Evolutionary conservation across 2,113 vertebrate species (phyloP).

Genomic region (Stigmatopora nigra): DNA sequence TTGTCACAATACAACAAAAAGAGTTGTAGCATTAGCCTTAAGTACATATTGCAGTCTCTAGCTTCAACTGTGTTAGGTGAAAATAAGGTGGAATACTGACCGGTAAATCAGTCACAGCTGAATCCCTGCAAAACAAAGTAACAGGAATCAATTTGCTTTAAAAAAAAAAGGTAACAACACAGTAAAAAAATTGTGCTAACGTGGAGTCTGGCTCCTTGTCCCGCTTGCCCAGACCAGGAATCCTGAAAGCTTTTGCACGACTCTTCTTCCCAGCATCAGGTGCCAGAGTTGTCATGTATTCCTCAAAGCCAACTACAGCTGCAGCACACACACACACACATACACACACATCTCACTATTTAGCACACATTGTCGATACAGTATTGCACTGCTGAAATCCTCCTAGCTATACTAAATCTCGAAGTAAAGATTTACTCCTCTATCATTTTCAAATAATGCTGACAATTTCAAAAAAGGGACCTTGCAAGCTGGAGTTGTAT

Average conservation of each 20-base stretch:
- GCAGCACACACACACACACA: slow-evolving; percentile 11
- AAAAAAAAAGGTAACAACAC: neutral
- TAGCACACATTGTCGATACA: neutral
- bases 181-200: slow-evolving; percentile 57
- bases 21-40: neutral
- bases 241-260: slow-evolving; percentile 83
- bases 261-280: slow-evolving; percentile 77
- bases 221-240: slow-evolving; percentile 80
- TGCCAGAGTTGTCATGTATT: slow-evolving; percentile 67
- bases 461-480: neutral
- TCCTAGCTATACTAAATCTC: neutral
- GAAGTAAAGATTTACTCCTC: neutral
- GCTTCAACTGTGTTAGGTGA: slow-evolving; percentile 7
- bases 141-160: slow-evolving; percentile 2
- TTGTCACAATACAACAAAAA: neutral
- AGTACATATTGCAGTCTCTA: neutral
- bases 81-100: slow-evolving; percentile 50
- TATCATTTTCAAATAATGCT: slow-evolving; percentile 1
- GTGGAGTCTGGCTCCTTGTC: slow-evolving; percentile 79
- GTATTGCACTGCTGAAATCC: neutral
- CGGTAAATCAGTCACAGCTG: slow-evolving; percentile 45
- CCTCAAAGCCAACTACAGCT: slow-evolving; percentile 82
- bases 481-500: neutral
- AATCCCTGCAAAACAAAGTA: slow-evolving; percentile 56
- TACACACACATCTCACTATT: neutral